A percentile compares a stretch with the other conserved stretches of the same genome.
Conservation (phyloP, 2,797 vertebrate species). For the Anguilla marmorata region DNA sequence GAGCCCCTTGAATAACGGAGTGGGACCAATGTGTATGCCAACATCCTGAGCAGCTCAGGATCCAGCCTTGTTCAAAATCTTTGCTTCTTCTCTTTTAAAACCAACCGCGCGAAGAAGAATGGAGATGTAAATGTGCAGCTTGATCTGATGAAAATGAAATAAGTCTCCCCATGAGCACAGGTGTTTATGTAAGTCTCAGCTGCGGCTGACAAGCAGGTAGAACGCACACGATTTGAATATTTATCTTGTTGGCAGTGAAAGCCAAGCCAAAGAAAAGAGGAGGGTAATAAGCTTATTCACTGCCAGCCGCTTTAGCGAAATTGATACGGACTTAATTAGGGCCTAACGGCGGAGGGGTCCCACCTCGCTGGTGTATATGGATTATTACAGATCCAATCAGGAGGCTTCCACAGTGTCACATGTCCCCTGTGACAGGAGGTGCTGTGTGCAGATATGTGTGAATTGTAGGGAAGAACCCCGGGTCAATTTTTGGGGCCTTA, state of each 20-base stretch:
- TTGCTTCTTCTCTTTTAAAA: neutral
- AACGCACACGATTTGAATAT: slow-evolving; percentile 14
- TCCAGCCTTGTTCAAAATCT: neutral
- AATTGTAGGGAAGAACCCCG: neutral
- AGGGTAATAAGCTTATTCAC: neutral
- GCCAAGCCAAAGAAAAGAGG: neutral
- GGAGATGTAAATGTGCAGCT: neutral
- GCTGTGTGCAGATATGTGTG: neutral
- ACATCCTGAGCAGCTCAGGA: neutral
- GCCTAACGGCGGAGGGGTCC: neutral
- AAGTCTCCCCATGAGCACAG: neutral
- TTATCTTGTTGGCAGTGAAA: neutral
- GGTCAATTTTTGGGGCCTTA: neutral
- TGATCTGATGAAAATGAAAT: slow-evolving; percentile 8
- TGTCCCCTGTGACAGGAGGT: neutral
- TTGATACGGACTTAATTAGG: slow-evolving; percentile 23
- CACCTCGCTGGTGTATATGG: neutral
- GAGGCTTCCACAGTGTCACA: neutral
- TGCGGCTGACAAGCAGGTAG: neutral
- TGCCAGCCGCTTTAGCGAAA: slow-evolving; percentile 1
- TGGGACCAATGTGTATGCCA: neutral
- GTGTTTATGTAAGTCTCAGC: neutral
- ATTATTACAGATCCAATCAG: neutral
- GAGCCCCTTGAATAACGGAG: neutral
- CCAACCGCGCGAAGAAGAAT: neutral